Base-by-base conservation (phyloP, 2,888 invertebrate genomes). In the Agrochola macilenta region DNA sequence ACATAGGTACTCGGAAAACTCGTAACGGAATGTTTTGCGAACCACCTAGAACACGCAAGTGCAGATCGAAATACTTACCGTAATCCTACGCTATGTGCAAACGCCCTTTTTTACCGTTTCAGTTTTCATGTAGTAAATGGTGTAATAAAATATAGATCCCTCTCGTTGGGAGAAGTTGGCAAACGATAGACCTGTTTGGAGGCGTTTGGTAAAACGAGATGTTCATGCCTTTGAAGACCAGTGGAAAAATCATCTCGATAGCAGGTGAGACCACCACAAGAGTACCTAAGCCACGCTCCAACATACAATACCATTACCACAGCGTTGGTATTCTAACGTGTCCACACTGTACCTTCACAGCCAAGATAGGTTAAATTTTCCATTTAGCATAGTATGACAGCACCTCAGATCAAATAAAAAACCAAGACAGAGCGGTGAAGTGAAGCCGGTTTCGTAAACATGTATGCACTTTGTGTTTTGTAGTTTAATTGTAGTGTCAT, bases 1-100 rank as follows among this genome's bases (percentile, higher is more conserved):
- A 46, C 9, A 7, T 79, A 43, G 43, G 43, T 43, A 46, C 81
- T 70, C 20, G 58, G 85, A 81, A 80, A 76, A 70, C 54, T 66
- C 26, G 30, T 68, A 46, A 39, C 11, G n/a, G 20, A 82, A 57
- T 84, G 58, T 66, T 74, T 52, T 61, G 26, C 23, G 17, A 46
- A 26, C 14, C 2, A 30, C 30, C 30, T 76, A 63, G 5, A 61
- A 52, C 8, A 69, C n/a, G n/a, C n/a, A n/a, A 57, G 57, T n/a
- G 14, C 52, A 52, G 20, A 52, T 23, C 8, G 52, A 52, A 52
- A 52, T 23, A 52, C 52, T 2, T 52, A 52, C n/a, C 57, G 26
- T 57, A 35, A 64, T 76, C 46, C 3, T 76, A 30, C 30, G 2
- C 17, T 17, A 26, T 39, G 35, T 35, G 9, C 5, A 43, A 54